phyloP scores from a whole-genome alignment of 1,140 invertebrate genomes.

The Papilio polyxenes region DNA sequence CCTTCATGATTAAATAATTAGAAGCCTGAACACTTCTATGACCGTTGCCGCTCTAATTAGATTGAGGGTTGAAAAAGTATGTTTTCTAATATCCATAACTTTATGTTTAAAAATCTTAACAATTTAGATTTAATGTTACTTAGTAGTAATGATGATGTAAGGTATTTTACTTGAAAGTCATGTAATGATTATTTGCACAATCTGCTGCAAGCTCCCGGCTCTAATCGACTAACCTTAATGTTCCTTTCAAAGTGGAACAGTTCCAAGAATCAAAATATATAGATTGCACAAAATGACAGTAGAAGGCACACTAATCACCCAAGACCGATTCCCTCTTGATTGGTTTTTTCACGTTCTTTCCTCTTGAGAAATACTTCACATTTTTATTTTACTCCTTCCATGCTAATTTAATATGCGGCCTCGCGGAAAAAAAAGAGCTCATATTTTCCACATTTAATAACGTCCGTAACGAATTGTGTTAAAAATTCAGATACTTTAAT shows the following conservation, averaged over 20 bases:
- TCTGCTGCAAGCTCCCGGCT: constrained; percentile 10
- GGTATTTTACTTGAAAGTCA: constrained; percentile 15
- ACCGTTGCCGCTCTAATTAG: too few species aligned
- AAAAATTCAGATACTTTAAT: constrained; percentile 6
- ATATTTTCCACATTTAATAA: constrained; percentile 60
- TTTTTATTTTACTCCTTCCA: constrained; percentile 68
- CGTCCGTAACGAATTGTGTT: constrained; percentile 9
- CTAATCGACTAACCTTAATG: constrained; percentile 37
- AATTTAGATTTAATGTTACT: too few species aligned
- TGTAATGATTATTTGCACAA: constrained; percentile 30
- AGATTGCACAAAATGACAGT: constrained; percentile 32
- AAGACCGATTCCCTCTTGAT: constrained; percentile 46
- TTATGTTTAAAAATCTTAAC: too few species aligned
- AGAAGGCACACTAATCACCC: constrained; percentile 45
- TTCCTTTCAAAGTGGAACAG: constrained; percentile 33
- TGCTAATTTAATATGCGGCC: constrained; percentile 67
- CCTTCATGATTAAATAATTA: too few species aligned
- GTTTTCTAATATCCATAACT: too few species aligned
- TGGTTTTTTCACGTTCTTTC: constrained; percentile 49
- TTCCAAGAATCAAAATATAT: constrained; percentile 37
- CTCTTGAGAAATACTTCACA: constrained; percentile 57
- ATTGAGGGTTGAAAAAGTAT: too few species aligned
- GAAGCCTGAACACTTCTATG: not conserved
- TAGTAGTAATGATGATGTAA: not conserved
- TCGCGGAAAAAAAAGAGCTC: constrained; percentile 60